Conservation (phyloP, 2,113 vertebrate species). For the Prunella fulvescens region DNA sequence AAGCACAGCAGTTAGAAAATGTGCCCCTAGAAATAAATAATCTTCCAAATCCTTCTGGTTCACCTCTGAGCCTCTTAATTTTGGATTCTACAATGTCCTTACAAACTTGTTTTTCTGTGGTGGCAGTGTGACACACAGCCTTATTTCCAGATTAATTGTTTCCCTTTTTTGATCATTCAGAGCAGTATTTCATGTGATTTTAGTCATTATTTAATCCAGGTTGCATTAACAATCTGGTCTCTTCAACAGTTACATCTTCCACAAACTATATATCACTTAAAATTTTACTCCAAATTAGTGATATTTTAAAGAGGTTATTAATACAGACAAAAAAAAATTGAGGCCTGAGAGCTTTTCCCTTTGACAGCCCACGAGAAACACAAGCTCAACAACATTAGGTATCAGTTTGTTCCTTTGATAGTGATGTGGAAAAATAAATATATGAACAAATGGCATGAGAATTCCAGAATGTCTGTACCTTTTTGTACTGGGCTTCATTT, state of each 20-base stretch:
- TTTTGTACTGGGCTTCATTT: neutral
- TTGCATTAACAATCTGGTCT: neutral
- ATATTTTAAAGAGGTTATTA: neutral
- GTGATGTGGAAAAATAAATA: neutral
- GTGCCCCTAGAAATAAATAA: neutral
- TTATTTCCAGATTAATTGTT: neutral
- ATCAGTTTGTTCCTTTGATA: neutral
- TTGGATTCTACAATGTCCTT: neutral
- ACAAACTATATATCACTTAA: neutral
- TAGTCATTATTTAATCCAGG: neutral
- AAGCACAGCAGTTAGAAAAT: neutral
- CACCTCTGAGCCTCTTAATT: neutral
- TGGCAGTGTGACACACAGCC: neutral
- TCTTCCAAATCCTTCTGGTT: neutral
- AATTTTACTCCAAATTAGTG: neutral
- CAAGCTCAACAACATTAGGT: neutral
- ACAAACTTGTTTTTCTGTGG: neutral
- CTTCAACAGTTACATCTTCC: neutral
- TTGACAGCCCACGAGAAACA: neutral
- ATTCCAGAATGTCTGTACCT: neutral
- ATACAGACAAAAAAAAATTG: neutral
- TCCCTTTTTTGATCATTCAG: neutral
- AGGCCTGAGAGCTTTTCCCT: neutral
- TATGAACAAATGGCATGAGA: accelerated
- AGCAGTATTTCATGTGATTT: neutral